Base-by-base conservation (phyloP, 2,797 vertebrate genomes). In the Salmo trutta region DNA sequence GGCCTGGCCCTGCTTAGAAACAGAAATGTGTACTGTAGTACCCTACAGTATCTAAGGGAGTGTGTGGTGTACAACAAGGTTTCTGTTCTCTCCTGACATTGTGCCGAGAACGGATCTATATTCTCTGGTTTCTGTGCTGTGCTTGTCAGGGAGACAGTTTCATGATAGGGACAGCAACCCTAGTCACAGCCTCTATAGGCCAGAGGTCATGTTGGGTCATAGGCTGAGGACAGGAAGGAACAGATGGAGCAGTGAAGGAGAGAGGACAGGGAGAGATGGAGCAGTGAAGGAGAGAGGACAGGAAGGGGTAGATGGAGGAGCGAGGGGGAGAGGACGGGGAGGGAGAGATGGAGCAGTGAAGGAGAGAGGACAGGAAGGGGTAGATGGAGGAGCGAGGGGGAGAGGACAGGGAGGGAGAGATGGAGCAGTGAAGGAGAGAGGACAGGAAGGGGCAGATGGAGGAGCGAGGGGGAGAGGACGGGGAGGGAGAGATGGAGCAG, bases 381-480 rank as follows among this genome's bases (percentile, higher is more conserved):
- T 7, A 0, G 36, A 36, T 36, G 5, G 36, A 33, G 31, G 4
- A 33, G 31, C 24, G 16, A 17, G 1, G 52, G 52, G 17, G 52
- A 16, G 52, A 53, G 4, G 53, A 54, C 15, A 3, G 17, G 27
- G 27, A 33, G 81, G 75, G 78, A 81, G 75, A 81, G 77, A 68
- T 85, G 86, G 80, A 84, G 73, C 3, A 54, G 53, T 4, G 19
- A 5, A 3, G 33, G 16, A n/a, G 73, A 59, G 73, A 64, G n/a
- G 4, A 8, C 36, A 2, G n/a, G 62, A 59, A 41, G 56, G n/a
- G 47, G 66, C 59, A 6, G 64, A 31, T 2, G 64, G 14, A n/a
- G 64, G 1, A 54, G 53, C 8, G 31, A 14, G 8, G 59, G 16
- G 14, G 73, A 36, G 73, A 64, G 14, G 2, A 0, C 6, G 7